Evolutionary conservation across 1,140 invertebrate genomes (phyloP).

Genomic region (Drosophila malerkotliana): DNA sequence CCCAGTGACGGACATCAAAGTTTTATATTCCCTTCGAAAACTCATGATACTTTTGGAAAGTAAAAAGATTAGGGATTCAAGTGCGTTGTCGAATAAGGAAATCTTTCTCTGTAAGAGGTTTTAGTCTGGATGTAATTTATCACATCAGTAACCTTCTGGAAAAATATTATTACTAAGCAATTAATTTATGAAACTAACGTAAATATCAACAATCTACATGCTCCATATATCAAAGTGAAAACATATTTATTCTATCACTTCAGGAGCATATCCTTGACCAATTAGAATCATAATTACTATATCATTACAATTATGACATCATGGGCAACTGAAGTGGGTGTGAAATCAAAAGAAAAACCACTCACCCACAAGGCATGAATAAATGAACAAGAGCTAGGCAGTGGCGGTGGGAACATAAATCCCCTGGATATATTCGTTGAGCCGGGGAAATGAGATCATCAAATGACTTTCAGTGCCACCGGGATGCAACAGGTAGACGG

Average conservation of each 20-base stretch:
- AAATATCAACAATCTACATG: background rate
- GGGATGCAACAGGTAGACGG: constrained; percentile 58
- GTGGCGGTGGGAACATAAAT: constrained; percentile 15
- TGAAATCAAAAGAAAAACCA: constrained; percentile 21
- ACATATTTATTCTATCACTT: background rate
- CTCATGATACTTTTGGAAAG: no score
- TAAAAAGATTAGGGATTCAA: no score
- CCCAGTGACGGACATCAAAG: background rate
- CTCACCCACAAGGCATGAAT: constrained; percentile 47
- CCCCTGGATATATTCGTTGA: constrained; percentile 19
- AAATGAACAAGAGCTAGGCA: constrained; percentile 19
- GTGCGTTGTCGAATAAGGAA: no score
- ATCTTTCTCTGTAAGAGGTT: no score
- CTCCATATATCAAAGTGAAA: background rate
- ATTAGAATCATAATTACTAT: constrained; percentile 50
- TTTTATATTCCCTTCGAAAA: no score
- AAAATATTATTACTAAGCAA: no score
- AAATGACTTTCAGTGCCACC: constrained; percentile 37
- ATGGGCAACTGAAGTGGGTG: constrained; percentile 15
- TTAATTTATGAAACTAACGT: no score
- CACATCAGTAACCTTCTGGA: background rate
- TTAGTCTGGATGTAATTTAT: no score
- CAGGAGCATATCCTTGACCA: background rate
- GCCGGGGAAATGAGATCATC: constrained; percentile 41
- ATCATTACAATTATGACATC: constrained; percentile 43